Conservation (phyloP, 2,113 vertebrate genomes). For the Embiotoca jacksoni region DNA sequence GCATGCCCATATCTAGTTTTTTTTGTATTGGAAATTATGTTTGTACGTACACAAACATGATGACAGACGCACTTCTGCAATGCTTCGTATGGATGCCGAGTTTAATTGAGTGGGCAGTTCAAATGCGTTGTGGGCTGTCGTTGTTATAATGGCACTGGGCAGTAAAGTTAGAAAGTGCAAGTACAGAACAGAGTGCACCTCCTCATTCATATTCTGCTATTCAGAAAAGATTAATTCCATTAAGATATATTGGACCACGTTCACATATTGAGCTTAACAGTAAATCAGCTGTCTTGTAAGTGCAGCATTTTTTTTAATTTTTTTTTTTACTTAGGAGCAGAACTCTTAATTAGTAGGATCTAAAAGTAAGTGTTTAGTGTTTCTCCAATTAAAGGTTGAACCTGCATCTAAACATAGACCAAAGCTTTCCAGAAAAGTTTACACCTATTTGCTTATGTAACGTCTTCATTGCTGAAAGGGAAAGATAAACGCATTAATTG, state of each 20-base stretch:
- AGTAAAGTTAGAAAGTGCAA: neutral
- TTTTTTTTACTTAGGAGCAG: neutral
- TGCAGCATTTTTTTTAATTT: neutral
- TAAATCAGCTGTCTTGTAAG: neutral
- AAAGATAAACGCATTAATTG: constrained; percentile 19
- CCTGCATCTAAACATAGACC: constrained; percentile 42
- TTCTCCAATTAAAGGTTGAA: constrained; percentile 37
- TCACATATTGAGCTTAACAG: constrained; percentile 3
- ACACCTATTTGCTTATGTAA: constrained; percentile 37
- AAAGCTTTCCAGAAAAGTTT: constrained; percentile 1
- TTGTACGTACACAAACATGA: too few species aligned
- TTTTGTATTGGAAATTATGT: too few species aligned
- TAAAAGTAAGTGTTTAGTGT: constrained; percentile 21
- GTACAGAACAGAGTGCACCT: neutral
- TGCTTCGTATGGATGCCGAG: neutral
- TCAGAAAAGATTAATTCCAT: constrained; percentile 26
- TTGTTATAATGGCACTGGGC: neutral
- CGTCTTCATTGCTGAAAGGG: neutral
- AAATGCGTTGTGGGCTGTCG: constrained; percentile 9
- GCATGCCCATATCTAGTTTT: neutral
- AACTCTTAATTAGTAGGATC: constrained; percentile 23
- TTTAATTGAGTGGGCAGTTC: constrained; percentile 7
- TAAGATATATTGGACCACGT: constrained; percentile 13
- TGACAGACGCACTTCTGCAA: neutral
- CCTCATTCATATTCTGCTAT: constrained; percentile 3